Conservation (phyloP, 2,888 invertebrate genomes). For the Clanis bilineata region DNA sequence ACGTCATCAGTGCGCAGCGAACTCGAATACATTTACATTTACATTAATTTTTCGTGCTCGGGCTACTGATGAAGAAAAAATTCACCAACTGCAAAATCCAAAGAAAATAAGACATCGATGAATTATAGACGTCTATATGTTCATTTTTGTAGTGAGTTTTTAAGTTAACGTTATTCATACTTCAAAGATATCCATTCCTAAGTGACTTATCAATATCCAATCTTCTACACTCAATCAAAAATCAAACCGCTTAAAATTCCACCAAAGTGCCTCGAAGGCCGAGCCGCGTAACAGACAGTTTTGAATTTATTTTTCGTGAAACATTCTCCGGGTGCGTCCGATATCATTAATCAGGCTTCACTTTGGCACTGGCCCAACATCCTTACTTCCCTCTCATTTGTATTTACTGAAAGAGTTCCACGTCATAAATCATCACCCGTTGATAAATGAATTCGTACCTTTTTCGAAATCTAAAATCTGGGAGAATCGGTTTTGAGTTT, state of each 20-base stretch:
- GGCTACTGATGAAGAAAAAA: no score
- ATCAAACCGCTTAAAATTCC: not conserved
- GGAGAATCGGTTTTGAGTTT: constrained; percentile 43
- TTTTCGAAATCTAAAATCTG: constrained; percentile 61
- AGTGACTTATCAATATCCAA: not conserved
- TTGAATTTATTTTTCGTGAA: constrained; percentile 64
- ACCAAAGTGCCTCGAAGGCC: constrained; percentile 9
- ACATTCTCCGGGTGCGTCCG: constrained; percentile 61
- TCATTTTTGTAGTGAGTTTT: no score
- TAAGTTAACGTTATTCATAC: no score
- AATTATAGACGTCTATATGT: no score
- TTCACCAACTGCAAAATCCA: no score
- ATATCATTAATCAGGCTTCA: constrained; percentile 78
- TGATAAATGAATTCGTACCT: constrained; percentile 74
- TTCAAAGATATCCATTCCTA: not conserved
- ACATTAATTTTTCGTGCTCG: no score
- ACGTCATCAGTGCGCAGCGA: no score
- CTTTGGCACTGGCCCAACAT: constrained; percentile 79
- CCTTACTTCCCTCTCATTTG: constrained; percentile 75
- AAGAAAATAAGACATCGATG: no score
- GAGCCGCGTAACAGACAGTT: constrained; percentile 40
- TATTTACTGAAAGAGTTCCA: constrained; percentile 77
- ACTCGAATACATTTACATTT: no score
- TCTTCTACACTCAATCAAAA: not conserved
- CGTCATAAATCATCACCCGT: constrained; percentile 74